Evolutionary conservation across 2,888 invertebrate genomes (phyloP).

Genomic region (Helicoverpa assulta): DNA sequence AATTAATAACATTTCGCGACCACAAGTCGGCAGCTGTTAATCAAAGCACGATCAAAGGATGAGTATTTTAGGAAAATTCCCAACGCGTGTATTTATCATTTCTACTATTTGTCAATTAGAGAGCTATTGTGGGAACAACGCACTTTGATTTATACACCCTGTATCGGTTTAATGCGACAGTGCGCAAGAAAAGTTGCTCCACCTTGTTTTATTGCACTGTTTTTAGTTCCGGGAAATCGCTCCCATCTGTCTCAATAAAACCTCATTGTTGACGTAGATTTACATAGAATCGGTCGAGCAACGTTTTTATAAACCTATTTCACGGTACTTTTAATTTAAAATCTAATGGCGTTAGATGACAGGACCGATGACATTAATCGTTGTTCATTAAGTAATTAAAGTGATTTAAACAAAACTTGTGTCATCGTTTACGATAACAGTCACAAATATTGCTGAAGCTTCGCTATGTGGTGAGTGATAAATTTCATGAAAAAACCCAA

Average conservation of each 20-base stretch:
- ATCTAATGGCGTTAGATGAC: conserved; percentile 44
- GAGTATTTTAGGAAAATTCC: conserved; percentile 86
- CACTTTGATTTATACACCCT: conserved; percentile 84
- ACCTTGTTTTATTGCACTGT: conserved; percentile 60
- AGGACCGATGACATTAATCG: conserved; percentile 47
- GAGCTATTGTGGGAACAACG: conserved; percentile 87
- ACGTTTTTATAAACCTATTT: conserved; percentile 42
- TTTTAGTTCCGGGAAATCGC: conserved; percentile 54
- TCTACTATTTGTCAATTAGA: conserved; percentile 90
- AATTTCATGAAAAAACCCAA: conserved; percentile 35
- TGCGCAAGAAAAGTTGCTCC: conserved; percentile 60
- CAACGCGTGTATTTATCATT: conserved; percentile 88
- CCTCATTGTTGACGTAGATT: conserved; percentile 62
- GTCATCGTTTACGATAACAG: conserved; percentile 43
- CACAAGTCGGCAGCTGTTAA: conserved; percentile 83
- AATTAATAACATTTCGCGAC: conserved; percentile 87
- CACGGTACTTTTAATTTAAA: conserved; percentile 51
- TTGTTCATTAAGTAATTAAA: conserved; percentile 51
- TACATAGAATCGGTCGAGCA: conserved; percentile 43
- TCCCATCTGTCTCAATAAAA: conserved; percentile 64
- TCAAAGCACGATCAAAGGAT: conserved; percentile 88
- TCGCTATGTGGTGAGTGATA: conserved; percentile 31
- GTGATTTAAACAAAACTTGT: conserved; percentile 53
- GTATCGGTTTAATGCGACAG: conserved; percentile 69
- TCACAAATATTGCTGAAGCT: conserved; percentile 51